Evolutionary conservation across 53 echinoderm and acorn worm species (phyloP), one percentile per base, ranked within the genome.

Genomic region (Antedon mediterranea): DNA sequence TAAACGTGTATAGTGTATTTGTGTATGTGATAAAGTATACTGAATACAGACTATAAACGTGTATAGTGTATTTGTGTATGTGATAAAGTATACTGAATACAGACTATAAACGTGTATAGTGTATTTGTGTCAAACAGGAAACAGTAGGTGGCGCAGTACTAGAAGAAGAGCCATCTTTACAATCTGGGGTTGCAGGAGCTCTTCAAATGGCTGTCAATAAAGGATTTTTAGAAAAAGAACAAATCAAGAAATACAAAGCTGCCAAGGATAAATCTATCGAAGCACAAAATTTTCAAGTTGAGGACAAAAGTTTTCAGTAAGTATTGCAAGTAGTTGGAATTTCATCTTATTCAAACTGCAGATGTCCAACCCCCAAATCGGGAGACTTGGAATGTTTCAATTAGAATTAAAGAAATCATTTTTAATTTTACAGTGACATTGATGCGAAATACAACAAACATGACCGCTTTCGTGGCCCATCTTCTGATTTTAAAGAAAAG

Each of bases 231-330:
- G 85, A 80, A 71, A 77, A 86, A 72, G 92, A 92, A 82, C 75
- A 73, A 30, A 33, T 77, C n/a, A 95, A 95, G 77, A 43, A 81
- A 20, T 43, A 34, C 0, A 81, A 34, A 28, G 79, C 79, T 76
- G 72, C 87, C 18, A 89, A 89, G 70, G 81, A 76, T 29, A 76
- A 71, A 30, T 72, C 27, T 20, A 33, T 92, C 41, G 88, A 90
- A 72, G 88, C 92, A 43, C 85, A 89, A 78, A 92, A 90, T 76
- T 92, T 82, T 82, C 88, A 86, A 20, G 84, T 98, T 9, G 98
- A 98, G 83, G 92, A 98, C 71, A 98, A 98, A 83, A 98, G 92
- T 79, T 90, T 89, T 82, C 90, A 90, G 97, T 95, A 57, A 72
- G 91, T 57, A 6, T 37, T 6, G 37, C 37, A 37, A 6, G 4